phyloP scores from a whole-genome alignment of 2,888 invertebrate species.

The Cenopis cana region DNA sequence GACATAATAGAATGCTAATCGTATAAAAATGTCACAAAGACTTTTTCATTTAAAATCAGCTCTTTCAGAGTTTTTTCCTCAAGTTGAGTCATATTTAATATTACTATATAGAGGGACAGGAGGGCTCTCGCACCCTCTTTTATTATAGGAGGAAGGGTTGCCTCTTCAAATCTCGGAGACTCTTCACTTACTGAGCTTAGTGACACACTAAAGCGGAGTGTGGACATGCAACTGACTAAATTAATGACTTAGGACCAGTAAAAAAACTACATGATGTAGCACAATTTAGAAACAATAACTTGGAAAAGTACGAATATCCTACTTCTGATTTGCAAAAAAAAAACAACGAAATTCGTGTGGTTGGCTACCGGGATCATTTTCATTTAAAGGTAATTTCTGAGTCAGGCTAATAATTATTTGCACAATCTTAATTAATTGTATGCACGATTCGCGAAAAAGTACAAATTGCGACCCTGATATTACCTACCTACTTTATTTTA shows the following conservation, averaged over 20 bases:
- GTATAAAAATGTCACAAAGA: slow-evolving; percentile 34
- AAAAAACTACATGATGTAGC: not conserved
- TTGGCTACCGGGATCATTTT: slow-evolving; percentile 5
- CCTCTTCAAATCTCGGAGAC: slow-evolving; percentile 39
- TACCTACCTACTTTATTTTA: no score
- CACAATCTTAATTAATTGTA: no score
- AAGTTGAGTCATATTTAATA: slow-evolving; percentile 43
- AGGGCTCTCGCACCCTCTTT: slow-evolving; percentile 36
- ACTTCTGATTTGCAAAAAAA: not conserved
- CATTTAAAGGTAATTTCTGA: slow-evolving; percentile 18
- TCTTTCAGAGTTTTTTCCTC: slow-evolving; percentile 29
- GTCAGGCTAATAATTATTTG: not conserved
- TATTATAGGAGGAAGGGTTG: slow-evolving; percentile 42
- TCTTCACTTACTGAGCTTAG: slow-evolving; percentile 36
- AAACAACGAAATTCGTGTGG: not conserved
- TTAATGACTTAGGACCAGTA: slow-evolving; percentile 9
- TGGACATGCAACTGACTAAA: slow-evolving; percentile 33
- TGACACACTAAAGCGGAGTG: slow-evolving; percentile 33
- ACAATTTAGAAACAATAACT: no score
- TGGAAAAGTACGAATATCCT: not conserved
- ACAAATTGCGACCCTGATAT: no score
- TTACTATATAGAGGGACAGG: slow-evolving; percentile 35
- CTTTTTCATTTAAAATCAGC: slow-evolving; percentile 35
- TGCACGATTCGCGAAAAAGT: no score
- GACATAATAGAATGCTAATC: slow-evolving; percentile 37